Conservation (phyloP, 2,113 vertebrate species). For the Paramormyrops kingsleyae region DNA sequence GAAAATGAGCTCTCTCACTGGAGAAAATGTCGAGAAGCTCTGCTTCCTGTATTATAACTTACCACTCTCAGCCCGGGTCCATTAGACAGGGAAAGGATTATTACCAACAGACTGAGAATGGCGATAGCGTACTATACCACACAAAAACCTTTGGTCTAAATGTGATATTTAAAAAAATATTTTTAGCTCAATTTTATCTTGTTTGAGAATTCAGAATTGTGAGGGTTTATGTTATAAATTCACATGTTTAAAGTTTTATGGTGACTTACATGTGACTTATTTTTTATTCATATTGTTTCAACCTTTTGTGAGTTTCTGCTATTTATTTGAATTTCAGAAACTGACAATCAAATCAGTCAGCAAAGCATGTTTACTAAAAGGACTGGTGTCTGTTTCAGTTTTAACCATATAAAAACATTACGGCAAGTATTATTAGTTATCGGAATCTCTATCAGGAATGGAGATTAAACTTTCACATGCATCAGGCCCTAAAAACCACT, state of each 20-base stretch:
- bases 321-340: background rate
- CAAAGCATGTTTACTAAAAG: background rate
- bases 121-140: background rate
- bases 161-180: background rate
- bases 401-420: background rate
- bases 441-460: background rate
- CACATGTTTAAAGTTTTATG: background rate
- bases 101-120: background rate
- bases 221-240: background rate
- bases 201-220: background rate
- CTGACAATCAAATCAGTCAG: background rate
- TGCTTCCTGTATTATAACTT: background rate
- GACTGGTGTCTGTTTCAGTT: background rate
- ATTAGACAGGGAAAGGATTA: background rate
- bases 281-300: background rate
- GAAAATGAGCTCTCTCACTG: background rate
- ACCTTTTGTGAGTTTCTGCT: background rate
- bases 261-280: background rate
- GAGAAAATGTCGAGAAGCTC: background rate
- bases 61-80: background rate
- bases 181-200: background rate
- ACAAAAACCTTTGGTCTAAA: background rate
- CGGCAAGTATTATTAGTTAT: background rate
- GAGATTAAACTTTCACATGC: background rate
- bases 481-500: background rate